These are phyloP conservation scores for Dasypus novemcinctus DNA, from an alignment of 2,113 vertebrate genomes.

Conservation along the genomic window DNA sequence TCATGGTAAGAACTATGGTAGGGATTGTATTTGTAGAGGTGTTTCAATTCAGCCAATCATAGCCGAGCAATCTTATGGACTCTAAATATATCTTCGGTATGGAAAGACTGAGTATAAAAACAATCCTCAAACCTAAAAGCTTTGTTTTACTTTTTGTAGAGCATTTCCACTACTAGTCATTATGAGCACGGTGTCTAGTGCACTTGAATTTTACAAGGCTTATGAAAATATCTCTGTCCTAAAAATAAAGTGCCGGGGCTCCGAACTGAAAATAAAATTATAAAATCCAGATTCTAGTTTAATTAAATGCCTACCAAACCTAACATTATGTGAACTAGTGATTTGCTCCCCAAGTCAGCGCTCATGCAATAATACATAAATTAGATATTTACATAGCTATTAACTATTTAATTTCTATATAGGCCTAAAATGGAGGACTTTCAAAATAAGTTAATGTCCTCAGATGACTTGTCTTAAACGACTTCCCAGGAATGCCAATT, in stretches of 20 bases:
- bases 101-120: not conserved
- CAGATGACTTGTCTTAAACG: not conserved
- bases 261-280: constrained; percentile 42
- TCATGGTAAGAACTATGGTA: not conserved
- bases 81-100: not conserved
- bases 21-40: not conserved
- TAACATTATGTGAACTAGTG: not conserved
- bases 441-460: not conserved
- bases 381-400: not conserved
- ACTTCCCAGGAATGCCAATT: not conserved
- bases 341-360: not conserved
- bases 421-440: not conserved
- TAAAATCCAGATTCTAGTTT: constrained; percentile 46
- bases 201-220: not conserved
- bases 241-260: not conserved
- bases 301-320: constrained; percentile 12
- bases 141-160: not conserved
- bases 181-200: not conserved
- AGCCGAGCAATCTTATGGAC: not conserved
- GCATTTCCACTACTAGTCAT: not conserved
- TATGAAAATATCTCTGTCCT: not conserved
- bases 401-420: not conserved
- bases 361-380: not conserved
- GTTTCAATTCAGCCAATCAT: not conserved
- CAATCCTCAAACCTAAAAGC: not conserved